Conservation (phyloP, 2,113 vertebrate genomes). For the Marmota flaviventris region DNA sequence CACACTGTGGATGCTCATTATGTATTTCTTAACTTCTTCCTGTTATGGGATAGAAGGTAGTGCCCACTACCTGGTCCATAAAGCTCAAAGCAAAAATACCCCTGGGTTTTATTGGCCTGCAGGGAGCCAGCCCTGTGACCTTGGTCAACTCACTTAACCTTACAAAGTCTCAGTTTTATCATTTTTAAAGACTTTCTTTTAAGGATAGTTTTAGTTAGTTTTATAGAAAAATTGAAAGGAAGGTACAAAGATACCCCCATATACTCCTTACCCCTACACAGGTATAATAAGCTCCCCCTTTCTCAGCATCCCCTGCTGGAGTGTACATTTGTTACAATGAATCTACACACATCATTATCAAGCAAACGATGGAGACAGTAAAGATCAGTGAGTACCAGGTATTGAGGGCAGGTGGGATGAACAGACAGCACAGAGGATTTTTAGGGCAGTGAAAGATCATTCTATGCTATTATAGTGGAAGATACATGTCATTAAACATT, state of each 20-base stretch:
- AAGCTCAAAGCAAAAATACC: neutral
- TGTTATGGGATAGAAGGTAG: neutral
- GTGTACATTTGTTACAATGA: neutral
- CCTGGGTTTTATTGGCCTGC: neutral
- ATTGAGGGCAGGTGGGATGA: neutral
- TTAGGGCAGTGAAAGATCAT: neutral
- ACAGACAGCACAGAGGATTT: neutral
- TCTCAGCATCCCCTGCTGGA: neutral
- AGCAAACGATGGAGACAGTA: neutral
- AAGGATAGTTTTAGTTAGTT: neutral
- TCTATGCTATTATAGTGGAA: neutral
- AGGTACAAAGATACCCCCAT: neutral
- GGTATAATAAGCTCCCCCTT: neutral
- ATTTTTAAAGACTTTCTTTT: neutral
- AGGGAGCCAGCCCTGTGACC: neutral
- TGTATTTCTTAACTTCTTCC: neutral
- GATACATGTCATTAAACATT: neutral
- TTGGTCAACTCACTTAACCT: neutral
- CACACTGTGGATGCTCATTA: neutral
- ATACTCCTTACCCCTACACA: rapidly evolving
- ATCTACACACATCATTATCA: neutral
- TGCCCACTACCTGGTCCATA: neutral
- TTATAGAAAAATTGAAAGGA: slow-evolving; percentile 4
- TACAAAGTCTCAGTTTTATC: neutral
- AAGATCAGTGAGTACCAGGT: neutral